These are phyloP conservation scores for Ciconia nigra DNA, from an alignment of 2,797 vertebrate genomes.

Conservation along the genomic window DNA sequence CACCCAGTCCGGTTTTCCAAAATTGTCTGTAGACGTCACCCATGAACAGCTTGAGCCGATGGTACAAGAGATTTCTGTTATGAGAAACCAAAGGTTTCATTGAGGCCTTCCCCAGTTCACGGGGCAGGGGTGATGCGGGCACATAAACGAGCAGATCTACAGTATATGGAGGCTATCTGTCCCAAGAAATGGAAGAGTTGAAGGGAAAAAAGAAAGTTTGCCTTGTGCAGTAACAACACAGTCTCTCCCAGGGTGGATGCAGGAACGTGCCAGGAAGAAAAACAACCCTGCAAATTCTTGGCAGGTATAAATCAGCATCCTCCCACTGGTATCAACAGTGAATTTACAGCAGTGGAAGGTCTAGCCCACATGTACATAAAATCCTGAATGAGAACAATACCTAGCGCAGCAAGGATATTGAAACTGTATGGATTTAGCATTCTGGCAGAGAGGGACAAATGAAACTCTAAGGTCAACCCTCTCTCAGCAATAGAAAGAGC, in stretches of 20 bases:
- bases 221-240: neutral
- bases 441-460: neutral
- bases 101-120: neutral
- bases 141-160: neutral
- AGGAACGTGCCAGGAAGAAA: neutral
- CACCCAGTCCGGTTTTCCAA: slow-evolving; percentile 80
- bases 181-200: neutral
- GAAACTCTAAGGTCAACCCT: neutral
- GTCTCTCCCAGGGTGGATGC: neutral
- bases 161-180: neutral
- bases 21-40: slow-evolving; percentile 78
- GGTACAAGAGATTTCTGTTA: slow-evolving; percentile 78
- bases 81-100: neutral
- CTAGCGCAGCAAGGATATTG: neutral
- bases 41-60: slow-evolving; percentile 84
- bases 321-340: neutral
- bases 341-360: neutral
- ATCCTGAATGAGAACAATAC: neutral
- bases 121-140: neutral
- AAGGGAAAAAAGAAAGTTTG: neutral
- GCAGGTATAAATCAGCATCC: neutral
- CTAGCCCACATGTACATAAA: neutral
- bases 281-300: neutral
- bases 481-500: neutral
- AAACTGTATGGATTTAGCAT: neutral